Evolutionary conservation across 2,888 invertebrate genomes (phyloP).

Genomic region (Aphodius granarius): DNA sequence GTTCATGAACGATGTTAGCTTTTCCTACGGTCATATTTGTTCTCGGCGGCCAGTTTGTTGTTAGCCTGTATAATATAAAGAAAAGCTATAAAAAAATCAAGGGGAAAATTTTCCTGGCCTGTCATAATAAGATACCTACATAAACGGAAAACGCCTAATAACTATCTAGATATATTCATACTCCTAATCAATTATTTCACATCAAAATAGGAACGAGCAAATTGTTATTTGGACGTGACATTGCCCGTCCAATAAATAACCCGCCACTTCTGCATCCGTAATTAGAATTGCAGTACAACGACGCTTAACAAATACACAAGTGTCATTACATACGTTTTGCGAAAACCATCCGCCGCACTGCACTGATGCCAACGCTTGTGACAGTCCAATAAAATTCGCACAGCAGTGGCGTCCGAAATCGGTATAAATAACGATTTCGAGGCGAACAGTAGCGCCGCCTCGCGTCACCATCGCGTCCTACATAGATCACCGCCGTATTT

Average conservation of each 20-base stretch:
- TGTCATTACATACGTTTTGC: conserved; percentile 35
- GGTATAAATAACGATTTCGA: conserved; percentile 32
- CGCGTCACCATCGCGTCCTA: conserved; percentile 11
- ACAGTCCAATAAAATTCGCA: background rate
- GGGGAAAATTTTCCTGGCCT: too few relatives aligned
- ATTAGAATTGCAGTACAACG: conserved; percentile 30
- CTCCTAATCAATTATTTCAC: too few relatives aligned
- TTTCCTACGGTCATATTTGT: too few relatives aligned
- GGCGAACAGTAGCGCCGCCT: conserved; percentile 13
- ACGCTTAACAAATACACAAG: conserved; percentile 36
- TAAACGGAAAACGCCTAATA: too few relatives aligned
- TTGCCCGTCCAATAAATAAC: conserved; percentile 22
- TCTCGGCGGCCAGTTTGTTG: too few relatives aligned
- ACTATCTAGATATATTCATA: too few relatives aligned
- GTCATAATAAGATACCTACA: too few relatives aligned
- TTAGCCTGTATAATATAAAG: too few relatives aligned
- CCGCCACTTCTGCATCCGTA: conserved; percentile 23
- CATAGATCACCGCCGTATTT: conserved; percentile 30
- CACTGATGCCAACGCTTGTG: conserved; percentile 19
- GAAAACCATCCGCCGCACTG: conserved; percentile 18
- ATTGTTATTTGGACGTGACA: background rate
- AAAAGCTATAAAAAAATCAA: too few relatives aligned
- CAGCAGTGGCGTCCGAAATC: conserved; percentile 21
- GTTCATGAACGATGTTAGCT: too few relatives aligned
- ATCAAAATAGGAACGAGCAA: too few relatives aligned